phyloP scores from a whole-genome alignment of 1,140 invertebrate genomes.

The Propsilocerus akamusi region DNA sequence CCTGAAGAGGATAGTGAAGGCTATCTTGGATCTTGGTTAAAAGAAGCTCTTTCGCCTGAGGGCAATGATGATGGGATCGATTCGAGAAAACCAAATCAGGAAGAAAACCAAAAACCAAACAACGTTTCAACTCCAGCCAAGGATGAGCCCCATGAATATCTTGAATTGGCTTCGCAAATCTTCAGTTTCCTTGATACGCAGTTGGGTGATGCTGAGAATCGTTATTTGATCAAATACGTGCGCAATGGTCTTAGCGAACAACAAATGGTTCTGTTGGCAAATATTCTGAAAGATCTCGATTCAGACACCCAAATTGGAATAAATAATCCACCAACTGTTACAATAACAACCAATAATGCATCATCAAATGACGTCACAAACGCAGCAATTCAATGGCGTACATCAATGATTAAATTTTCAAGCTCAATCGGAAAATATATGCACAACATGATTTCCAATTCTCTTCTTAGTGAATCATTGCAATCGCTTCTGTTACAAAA shows the following conservation, averaged over 20 bases:
- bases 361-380: neutral
- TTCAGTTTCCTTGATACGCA: slow-evolving; percentile 22
- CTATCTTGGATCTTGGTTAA: slow-evolving; percentile 80
- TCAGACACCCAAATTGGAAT: slow-evolving; percentile 32
- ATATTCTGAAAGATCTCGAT: slow-evolving; percentile 68
- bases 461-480: slow-evolving; percentile 41
- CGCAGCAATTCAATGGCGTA: slow-evolving; percentile 16
- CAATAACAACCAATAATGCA: slow-evolving; percentile 10
- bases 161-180: slow-evolving; percentile 19
- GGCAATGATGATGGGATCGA: slow-evolving; percentile 33
- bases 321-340: slow-evolving; percentile 6
- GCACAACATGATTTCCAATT: slow-evolving; percentile 53
- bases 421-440: slow-evolving; percentile 22
- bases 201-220: slow-evolving; percentile 18
- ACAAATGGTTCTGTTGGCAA: slow-evolving; percentile 62
- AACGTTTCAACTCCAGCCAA: slow-evolving; percentile 59
- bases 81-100: slow-evolving; percentile 23
- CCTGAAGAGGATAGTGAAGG: slow-evolving; percentile 67
- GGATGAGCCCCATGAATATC: slow-evolving; percentile 60
- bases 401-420: slow-evolving; percentile 22
- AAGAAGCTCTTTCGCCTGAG: slow-evolving; percentile 70
- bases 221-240: slow-evolving; percentile 33
- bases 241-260: slow-evolving; percentile 44
- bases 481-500: slow-evolving; percentile 54
- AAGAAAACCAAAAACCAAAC: slow-evolving; percentile 19